phyloP scores from a whole-genome alignment of 92 coral and sea anemone genomes.

The Bergia puertoricense region DNA sequence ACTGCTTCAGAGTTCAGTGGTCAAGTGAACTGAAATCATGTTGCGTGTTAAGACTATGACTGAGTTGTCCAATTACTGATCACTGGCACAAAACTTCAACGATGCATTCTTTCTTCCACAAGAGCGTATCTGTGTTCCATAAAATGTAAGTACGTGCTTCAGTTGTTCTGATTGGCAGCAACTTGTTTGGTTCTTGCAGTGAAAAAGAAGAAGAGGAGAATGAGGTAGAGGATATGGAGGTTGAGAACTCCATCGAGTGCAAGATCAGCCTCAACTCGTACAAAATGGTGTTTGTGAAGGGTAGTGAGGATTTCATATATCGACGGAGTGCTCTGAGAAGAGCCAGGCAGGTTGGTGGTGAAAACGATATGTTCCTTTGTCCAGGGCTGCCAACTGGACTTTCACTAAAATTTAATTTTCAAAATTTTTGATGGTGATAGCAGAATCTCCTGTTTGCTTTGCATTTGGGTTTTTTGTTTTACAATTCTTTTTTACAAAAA shows the following conservation, averaged over 20 bases:
- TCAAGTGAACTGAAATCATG: conserved; percentile 13
- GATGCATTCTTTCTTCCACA: too few species aligned
- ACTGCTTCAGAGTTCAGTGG: background rate
- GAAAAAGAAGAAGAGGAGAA: conserved; percentile 86
- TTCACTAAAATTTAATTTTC: background rate
- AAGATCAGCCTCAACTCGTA: conserved; percentile 94
- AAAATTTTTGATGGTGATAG: background rate
- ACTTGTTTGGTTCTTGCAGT: conserved; percentile 50
- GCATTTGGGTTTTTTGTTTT: background rate
- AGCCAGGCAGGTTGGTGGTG: conserved; percentile 79
- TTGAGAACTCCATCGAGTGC: conserved; percentile 89
- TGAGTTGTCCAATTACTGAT: too few species aligned
- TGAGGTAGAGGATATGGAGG: conserved; percentile 91
- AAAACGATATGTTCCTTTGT: background rate
- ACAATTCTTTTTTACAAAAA: too few species aligned
- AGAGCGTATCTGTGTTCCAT: too few species aligned
- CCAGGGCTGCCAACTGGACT: background rate
- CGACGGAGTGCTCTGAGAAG: conserved; percentile 85
- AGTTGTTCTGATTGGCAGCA: background rate
- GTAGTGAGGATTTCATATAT: conserved; percentile 91
- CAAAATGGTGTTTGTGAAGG: conserved; percentile 91
- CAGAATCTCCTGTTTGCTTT: background rate
- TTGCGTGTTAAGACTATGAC: too few species aligned
- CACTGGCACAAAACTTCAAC: too few species aligned
- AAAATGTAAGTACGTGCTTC: background rate